phyloP scores from a whole-genome alignment of 2,113 vertebrate genomes.

The Dolichotis patagonum region DNA sequence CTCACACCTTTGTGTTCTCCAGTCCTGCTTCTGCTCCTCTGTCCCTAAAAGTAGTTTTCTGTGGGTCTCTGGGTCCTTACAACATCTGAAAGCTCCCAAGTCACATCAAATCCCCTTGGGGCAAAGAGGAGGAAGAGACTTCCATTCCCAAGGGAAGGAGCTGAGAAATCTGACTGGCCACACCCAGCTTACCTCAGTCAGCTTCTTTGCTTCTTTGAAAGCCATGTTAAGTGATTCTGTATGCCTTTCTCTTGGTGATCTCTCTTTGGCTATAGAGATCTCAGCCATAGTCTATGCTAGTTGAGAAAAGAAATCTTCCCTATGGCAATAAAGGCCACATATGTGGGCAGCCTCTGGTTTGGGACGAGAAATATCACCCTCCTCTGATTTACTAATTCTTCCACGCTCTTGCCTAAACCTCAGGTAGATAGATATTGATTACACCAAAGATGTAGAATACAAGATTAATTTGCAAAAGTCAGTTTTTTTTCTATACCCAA shows the following conservation, averaged over 20 bases:
- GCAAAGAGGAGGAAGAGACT: too few species aligned
- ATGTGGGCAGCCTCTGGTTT: neutral
- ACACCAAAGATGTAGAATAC: neutral
- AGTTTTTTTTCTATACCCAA: neutral
- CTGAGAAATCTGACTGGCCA: too few species aligned
- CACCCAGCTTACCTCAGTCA: too few species aligned
- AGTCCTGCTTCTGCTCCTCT: neutral
- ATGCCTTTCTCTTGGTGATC: neutral
- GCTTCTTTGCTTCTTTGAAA: neutral
- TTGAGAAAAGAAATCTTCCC: neutral
- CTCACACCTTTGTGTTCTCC: neutral
- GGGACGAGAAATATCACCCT: neutral
- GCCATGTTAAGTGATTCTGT: neutral
- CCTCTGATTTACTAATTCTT: neutral
- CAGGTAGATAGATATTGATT: neutral
- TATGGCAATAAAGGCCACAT: neutral
- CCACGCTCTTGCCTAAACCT: neutral
- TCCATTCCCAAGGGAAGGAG: too few species aligned
- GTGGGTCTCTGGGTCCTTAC: neutral
- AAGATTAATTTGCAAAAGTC: neutral
- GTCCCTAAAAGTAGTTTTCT: neutral
- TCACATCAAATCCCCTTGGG: neutral
- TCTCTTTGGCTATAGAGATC: neutral
- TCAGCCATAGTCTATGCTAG: neutral
- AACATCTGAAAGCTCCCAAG: neutral